Evolutionary conservation across 2,113 vertebrate species (phyloP).

Genomic region (Rhinogobius similis): DNA sequence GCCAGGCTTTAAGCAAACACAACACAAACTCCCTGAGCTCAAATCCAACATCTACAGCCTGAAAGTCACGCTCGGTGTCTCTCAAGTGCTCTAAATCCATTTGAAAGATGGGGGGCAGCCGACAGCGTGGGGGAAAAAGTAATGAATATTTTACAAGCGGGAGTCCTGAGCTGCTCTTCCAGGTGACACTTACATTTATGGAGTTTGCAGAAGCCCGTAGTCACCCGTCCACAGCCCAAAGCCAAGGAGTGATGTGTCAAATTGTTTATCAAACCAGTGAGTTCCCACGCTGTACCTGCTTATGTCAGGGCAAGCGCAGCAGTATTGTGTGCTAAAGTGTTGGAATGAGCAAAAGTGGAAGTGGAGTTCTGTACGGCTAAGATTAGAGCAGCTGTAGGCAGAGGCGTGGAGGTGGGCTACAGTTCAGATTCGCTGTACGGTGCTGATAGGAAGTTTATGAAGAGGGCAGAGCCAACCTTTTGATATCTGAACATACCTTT

Average conservation of each 20-base stretch:
- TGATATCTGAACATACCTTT: neutral
- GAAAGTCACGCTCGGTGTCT: slow-evolving; percentile 50
- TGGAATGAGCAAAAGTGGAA: slow-evolving; percentile 31
- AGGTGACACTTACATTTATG: slow-evolving; percentile 60
- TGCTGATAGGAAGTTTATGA: slow-evolving; percentile 36
- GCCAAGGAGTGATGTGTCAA: slow-evolving; percentile 44
- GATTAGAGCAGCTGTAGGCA: slow-evolving; percentile 30
- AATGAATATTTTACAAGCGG: slow-evolving; percentile 77
- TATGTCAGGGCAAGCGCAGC: slow-evolving; percentile 52
- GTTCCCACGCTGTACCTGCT: slow-evolving; percentile 29
- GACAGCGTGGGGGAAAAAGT: slow-evolving; percentile 57
- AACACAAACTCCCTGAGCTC: slow-evolving; percentile 39
- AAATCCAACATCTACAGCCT: slow-evolving; percentile 40
- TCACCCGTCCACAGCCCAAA: slow-evolving; percentile 44
- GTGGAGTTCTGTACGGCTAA: slow-evolving; percentile 23
- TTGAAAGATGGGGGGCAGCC: slow-evolving; percentile 53
- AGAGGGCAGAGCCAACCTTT: slow-evolving; percentile 15
- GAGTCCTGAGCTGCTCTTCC: slow-evolving; percentile 49
- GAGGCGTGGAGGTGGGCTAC: slow-evolving; percentile 12
- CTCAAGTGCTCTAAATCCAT: slow-evolving; percentile 58
- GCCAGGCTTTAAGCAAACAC: slow-evolving; percentile 41
- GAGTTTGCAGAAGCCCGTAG: slow-evolving; percentile 64
- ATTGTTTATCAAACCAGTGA: slow-evolving; percentile 63
- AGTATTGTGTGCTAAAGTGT: slow-evolving; percentile 40
- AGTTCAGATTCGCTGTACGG: slow-evolving; percentile 26